Percentiles rank a stretch among this genome's conserved stretches.
Evolutionary conservation across 2,888 invertebrate species (phyloP).

Genomic region (Leucophora obtusa): DNA sequence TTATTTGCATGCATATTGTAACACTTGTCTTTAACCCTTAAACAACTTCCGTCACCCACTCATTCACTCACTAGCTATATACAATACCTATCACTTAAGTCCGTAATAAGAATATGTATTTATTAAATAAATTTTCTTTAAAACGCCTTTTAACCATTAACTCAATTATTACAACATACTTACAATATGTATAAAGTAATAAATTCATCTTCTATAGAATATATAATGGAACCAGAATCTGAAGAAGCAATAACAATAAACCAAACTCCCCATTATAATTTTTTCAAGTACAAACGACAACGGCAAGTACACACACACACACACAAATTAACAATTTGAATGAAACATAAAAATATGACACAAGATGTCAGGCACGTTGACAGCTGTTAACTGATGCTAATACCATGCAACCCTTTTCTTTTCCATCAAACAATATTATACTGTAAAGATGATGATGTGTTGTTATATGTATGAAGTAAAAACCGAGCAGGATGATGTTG

Average conservation of each 20-base stretch:
- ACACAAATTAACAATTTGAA: conserved; percentile 15
- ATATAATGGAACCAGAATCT: conserved; percentile 28
- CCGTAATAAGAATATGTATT: conserved; percentile 43
- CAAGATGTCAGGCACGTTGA: conserved; percentile 64
- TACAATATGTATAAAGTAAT: conserved; percentile 41
- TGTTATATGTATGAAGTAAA: background rate
- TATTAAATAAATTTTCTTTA: conserved; percentile 63
- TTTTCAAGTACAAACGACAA: conserved; percentile 4
- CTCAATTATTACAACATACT: conserved; percentile 64
- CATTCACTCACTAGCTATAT: too few species aligned
- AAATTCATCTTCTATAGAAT: conserved; percentile 11
- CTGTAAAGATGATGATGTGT: conserved; percentile 8
- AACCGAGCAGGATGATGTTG: conserved; percentile 17
- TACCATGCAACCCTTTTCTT: conserved; percentile 55
- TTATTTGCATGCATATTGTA: conserved; percentile 29
- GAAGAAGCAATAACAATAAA: conserved; percentile 57
- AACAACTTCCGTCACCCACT: conserved; percentile 61
- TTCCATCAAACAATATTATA: conserved; percentile 22
- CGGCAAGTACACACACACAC: background rate
- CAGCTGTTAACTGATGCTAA: conserved; percentile 63
- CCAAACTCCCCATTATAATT: conserved; percentile 50
- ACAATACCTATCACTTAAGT: background rate
- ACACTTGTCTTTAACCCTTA: conserved; percentile 56
- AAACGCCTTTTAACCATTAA: conserved; percentile 65
- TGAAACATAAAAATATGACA: conserved; percentile 52